Evolutionary conservation across 1,140 invertebrate genomes (phyloP).

Genomic region (Neotoxoptera formosana): DNA sequence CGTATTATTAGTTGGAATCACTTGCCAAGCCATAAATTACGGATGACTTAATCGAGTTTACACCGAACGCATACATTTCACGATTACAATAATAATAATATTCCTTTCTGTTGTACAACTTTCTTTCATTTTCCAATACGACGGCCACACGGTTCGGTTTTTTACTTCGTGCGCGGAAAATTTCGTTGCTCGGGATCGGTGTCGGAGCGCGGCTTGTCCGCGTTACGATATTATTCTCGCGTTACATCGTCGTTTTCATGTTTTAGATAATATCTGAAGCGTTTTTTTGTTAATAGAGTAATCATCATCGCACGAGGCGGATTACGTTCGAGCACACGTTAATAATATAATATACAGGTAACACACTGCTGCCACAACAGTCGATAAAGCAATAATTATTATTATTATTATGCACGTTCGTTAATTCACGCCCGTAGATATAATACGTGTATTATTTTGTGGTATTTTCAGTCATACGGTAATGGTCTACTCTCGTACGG

Average conservation of each 20-base stretch:
- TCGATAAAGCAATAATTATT: constrained; percentile 35
- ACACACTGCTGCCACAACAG: background rate
- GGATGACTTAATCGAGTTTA: constrained; percentile 31
- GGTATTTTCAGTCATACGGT: background rate
- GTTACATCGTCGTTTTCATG: background rate
- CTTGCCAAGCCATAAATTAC: constrained; percentile 52
- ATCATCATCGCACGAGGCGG: background rate
- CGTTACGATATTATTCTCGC: background rate
- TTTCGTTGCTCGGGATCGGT: too few species aligned
- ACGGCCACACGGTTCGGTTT: too few species aligned
- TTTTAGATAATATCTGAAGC: constrained; percentile 20
- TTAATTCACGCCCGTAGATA: constrained; percentile 25
- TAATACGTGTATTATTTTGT: too few species aligned
- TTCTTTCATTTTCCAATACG: background rate
- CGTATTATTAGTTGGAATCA: constrained; percentile 41
- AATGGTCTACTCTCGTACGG: background rate
- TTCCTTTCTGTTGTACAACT: background rate
- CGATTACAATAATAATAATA: background rate
- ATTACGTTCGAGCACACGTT: background rate
- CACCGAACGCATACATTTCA: constrained; percentile 15
- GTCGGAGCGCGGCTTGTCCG: background rate
- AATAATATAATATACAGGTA: background rate
- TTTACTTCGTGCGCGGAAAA: background rate
- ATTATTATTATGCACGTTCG: constrained; percentile 32
- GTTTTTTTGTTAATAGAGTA: constrained; percentile 23